Conservation (phyloP, 2,797 vertebrate genomes). For the Zalophus californianus region DNA sequence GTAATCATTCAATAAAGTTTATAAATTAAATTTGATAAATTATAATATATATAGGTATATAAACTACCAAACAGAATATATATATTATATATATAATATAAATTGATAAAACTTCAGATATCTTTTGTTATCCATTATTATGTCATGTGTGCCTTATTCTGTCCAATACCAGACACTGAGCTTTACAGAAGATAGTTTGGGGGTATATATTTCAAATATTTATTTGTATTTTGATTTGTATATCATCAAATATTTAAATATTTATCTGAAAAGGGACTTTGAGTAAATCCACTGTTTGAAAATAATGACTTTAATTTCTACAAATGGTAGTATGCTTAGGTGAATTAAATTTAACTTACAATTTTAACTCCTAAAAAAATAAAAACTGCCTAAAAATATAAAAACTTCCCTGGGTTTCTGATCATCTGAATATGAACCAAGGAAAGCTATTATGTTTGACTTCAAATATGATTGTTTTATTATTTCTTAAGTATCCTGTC, state of each 20-base stretch:
- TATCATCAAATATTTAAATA: background rate
- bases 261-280: background rate
- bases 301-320: conserved; percentile 36
- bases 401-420: background rate
- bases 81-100: no score
- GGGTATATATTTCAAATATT: background rate
- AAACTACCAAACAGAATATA: no score
- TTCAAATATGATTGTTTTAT: conserved; percentile 41
- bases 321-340: background rate
- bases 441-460: background rate
- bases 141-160: background rate
- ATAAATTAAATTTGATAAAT: no score
- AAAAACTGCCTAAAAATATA: background rate
- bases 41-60: no score
- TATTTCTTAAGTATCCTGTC: conserved; percentile 21
- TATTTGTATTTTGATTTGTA: background rate
- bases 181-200: background rate
- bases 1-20: background rate
- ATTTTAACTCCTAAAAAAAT: background rate
- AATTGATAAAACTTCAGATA: background rate
- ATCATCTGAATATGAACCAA: background rate
- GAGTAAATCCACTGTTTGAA: background rate
- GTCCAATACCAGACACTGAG: background rate
- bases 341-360: background rate
- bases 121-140: background rate